A percentile compares a stretch with the other conserved stretches of the same genome.
phyloP scores from a whole-genome alignment of 2,797 vertebrate species.

The Sternarchorhynchus goeldii region DNA sequence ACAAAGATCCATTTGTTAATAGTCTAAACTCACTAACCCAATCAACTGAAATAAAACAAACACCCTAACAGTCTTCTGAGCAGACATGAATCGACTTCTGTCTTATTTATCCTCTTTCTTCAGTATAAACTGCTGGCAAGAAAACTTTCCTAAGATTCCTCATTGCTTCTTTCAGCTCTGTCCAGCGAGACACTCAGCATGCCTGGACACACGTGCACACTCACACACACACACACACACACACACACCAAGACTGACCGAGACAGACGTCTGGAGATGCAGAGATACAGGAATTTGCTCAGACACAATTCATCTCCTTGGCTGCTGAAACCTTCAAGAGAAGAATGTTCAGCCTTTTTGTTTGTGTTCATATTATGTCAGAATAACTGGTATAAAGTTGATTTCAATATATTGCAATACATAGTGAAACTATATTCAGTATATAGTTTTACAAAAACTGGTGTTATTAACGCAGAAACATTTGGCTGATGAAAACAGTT shows the following conservation, averaged over 20 bases:
- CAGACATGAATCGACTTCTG: neutral
- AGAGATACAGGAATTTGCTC: constrained; percentile 33
- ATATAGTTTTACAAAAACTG: no score
- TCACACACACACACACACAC: neutral
- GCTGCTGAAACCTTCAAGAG: constrained; percentile 3
- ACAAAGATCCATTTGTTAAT: no score
- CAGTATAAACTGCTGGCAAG: constrained; percentile 30
- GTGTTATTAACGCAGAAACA: no score
- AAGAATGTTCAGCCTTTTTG: no score
- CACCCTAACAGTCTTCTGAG: neutral
- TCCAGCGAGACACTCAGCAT: constrained; percentile 24
- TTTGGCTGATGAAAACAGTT: no score
- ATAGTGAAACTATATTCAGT: no score
- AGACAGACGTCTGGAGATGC: constrained; percentile 33
- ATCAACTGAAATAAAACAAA: neutral
- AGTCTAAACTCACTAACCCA: neutral
- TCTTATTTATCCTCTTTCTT: neutral
- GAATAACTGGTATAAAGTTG: no score
- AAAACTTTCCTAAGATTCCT: constrained; percentile 33
- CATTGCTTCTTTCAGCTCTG: constrained; percentile 27
- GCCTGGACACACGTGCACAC: constrained; percentile 17
- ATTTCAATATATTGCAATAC: no score
- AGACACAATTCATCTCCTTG: constrained; percentile 16
- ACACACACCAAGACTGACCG: constrained; percentile 18
- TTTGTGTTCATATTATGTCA: no score